These are phyloP conservation scores for Acanthoscelides obtectus DNA, from an alignment of 2,888 invertebrate genomes.

Conservation along the genomic window DNA sequence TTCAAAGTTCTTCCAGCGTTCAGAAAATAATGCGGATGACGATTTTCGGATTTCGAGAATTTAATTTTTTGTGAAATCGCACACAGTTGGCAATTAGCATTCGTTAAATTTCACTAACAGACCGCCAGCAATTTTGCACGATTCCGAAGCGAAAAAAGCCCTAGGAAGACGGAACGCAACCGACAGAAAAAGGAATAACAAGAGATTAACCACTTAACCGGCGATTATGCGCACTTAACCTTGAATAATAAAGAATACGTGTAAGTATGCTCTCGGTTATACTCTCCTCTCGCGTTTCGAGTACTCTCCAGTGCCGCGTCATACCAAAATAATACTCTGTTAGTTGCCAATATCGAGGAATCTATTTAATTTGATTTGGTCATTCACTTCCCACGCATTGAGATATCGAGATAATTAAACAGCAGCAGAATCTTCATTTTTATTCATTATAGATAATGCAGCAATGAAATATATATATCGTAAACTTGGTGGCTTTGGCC, in stretches of 20 bases:
- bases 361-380: too few species aligned
- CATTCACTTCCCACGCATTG: too few species aligned
- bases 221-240: neutral
- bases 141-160: neutral
- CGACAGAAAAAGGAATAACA: neutral
- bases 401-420: too few species aligned
- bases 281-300: neutral
- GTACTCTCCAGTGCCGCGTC: neutral
- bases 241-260: neutral
- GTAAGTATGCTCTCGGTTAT: neutral
- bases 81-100: neutral
- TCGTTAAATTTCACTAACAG: neutral
- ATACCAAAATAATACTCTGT: neutral
- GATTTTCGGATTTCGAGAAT: neutral
- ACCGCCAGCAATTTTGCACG: neutral
- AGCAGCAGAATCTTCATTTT: too few species aligned
- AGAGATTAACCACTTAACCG: neutral
- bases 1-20: neutral
- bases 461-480: too few species aligned
- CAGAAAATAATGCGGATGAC: neutral
- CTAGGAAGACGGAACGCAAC: neutral
- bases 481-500: too few species aligned
- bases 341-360: too few species aligned
- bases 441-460: too few species aligned
- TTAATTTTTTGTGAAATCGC: neutral